Base-by-base conservation (phyloP, 1,140 invertebrate species). In the Caerostris darwini region DNA sequence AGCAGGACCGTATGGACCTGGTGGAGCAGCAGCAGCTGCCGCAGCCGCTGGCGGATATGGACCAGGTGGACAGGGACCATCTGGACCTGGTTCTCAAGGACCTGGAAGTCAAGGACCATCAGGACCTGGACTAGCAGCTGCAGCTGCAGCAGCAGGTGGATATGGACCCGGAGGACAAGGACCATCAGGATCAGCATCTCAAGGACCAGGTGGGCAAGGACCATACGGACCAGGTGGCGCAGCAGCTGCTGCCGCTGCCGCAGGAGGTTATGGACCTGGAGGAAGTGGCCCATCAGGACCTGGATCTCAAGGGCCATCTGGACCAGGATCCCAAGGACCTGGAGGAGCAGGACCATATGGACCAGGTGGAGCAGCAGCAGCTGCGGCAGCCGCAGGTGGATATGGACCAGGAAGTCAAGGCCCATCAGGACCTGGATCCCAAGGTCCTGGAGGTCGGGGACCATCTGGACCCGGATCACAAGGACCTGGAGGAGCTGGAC, bases 51-150 rank as follows among this genome's bases (percentile, higher is more conserved):
- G 34, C 34, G 34, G 34, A 34, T 34, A 34, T 34, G 34, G 34
- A 34, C 34, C 34, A 34, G 34, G 34, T 34, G 34, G 34, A 34
- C 34, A 34, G 34, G 34, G 34, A 34, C 34, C 34, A 34, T 34
- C 34, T 7, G 89, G n/a, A 12, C 8, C 54, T 8, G 67, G 19
- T 77, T 19, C 53, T 17, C 64, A 67, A 67, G 67, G 67, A 3
- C n/a, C 58, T 17, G 59, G 69, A 90, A 34, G 34, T 34, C 58
- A 53, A 14, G 86, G 86, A 57, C 56, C 56, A 61, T 90, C n/a
- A 34, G 67, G 89, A 54, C 7, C 12, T 56, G 58, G 86, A 88
- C 19, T n/a, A 71, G 77, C 34, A 56, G 77, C 8, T 54, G 77
- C 34, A 82, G 77, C 8, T 17, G 77, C 77, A 53, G 77, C 77